Evolutionary conservation across 2,888 invertebrate species (phyloP).

Genomic region (Pemphredon lugubris): DNA sequence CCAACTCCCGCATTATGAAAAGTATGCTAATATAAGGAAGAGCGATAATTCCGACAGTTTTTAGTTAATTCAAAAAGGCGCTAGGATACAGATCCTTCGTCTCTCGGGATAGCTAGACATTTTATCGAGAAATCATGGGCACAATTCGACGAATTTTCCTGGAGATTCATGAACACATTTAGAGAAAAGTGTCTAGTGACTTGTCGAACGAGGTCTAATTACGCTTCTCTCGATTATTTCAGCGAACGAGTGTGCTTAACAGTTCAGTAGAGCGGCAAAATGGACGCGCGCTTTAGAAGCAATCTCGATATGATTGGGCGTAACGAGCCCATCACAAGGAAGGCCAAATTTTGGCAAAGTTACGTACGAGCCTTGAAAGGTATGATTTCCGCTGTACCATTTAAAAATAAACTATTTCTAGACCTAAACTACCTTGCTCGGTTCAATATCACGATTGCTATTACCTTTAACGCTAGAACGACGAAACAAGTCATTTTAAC

Average conservation of each 20-base stretch:
- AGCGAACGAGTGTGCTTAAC: conserved; percentile 89
- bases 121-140: not conserved
- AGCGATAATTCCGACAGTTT: not conserved
- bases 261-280: conserved; percentile 86
- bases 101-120: not conserved
- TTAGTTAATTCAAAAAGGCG: no score
- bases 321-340: conserved; percentile 95
- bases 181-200: not conserved
- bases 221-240: no score
- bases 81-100: no score
- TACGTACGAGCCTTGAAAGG: conserved; percentile 96
- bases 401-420: no score
- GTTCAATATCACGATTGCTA: no score
- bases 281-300: conserved; percentile 88
- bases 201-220: no score
- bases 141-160: not conserved
- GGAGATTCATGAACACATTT: not conserved
- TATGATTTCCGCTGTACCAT: no score
- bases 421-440: no score
- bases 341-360: conserved; percentile 97
- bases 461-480: no score
- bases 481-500: no score
- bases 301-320: conserved; percentile 97
- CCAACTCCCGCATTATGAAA: no score
- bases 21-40: not conserved